Conservation (phyloP, 2,888 invertebrate species). For the Drosophila hamatofila region DNA sequence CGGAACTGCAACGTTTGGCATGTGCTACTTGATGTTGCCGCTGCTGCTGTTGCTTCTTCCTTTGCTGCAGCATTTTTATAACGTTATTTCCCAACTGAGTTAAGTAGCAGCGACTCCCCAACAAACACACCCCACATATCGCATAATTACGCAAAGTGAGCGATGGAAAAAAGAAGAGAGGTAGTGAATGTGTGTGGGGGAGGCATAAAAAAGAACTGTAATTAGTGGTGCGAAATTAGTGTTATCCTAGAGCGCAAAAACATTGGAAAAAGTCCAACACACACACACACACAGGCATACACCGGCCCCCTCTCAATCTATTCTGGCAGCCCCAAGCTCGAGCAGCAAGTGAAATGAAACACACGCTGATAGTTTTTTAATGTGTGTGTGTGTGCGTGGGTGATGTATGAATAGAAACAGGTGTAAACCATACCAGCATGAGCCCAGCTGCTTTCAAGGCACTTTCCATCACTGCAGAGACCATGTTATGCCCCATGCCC, state of each 20-base stretch:
- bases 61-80: slow-evolving; percentile 56
- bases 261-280: slow-evolving; percentile 49
- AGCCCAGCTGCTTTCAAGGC: slow-evolving; percentile 44
- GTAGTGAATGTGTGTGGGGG: not conserved
- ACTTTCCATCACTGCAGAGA: slow-evolving; percentile 43
- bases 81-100: slow-evolving; percentile 74
- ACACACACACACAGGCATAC: not conserved
- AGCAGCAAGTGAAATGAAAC: slow-evolving; percentile 65
- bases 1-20: slow-evolving; percentile 39
- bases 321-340: not conserved
- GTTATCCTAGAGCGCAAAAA: slow-evolving; percentile 66
- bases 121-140: slow-evolving; percentile 34
- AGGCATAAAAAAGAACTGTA: slow-evolving; percentile 61
- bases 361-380: slow-evolving; percentile 74
- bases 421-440: slow-evolving; percentile 43
- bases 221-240: slow-evolving; percentile 80
- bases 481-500: not conserved
- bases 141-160: slow-evolving; percentile 69
- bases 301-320: slow-evolving; percentile 1
- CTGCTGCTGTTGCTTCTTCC: not conserved
- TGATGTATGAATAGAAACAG: slow-evolving; percentile 46
- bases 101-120: slow-evolving; percentile 68
- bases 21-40: slow-evolving; percentile 37
- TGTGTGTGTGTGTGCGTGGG: slow-evolving; percentile 44
- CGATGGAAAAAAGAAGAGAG: slow-evolving; percentile 15